Conservation (phyloP, 2,113 vertebrate genomes). For the Rhipidura dahli region DNA sequence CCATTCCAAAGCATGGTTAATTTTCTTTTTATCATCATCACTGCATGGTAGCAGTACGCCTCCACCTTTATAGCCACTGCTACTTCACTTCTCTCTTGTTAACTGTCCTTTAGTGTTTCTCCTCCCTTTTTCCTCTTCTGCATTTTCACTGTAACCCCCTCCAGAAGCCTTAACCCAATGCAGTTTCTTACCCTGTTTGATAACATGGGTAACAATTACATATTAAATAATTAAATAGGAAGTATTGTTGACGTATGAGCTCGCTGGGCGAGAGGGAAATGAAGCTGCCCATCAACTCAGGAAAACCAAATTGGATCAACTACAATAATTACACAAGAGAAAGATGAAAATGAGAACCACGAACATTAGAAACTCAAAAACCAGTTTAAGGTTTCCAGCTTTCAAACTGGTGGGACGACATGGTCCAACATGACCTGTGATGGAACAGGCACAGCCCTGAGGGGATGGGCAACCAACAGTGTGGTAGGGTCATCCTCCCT, state of each 20-base stretch:
- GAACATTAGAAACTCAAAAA: neutral
- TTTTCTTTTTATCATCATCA: neutral
- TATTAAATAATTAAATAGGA: neutral
- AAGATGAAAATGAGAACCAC: neutral
- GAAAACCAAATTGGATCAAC: neutral
- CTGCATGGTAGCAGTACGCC: conserved; percentile 26
- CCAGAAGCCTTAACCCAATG: neutral
- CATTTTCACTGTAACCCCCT: neutral
- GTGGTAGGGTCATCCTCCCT: neutral
- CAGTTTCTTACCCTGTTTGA: neutral
- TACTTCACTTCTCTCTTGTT: neutral
- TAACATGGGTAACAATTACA: neutral
- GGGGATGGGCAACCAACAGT: neutral
- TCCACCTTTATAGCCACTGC: neutral
- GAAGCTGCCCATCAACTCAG: neutral
- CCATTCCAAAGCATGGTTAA: neutral
- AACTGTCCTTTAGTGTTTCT: neutral
- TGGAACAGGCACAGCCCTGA: neutral
- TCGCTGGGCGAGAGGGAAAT: neutral
- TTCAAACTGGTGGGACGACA: neutral
- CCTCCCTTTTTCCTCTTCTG: neutral
- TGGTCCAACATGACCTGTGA: neutral
- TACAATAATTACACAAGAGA: neutral
- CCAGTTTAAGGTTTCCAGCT: neutral
- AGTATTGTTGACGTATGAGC: neutral